phyloP scores from a whole-genome alignment of 2,113 vertebrate species.

The mouse (Mus musculus) region GRCm39 chr5:117489001-117489500 shows the following conservation, averaged over 20 bases:
- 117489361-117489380: neutral
- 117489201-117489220: neutral
- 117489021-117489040: neutral
- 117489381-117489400: neutral
- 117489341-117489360: accelerated
- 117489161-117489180: neutral
- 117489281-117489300: neutral
- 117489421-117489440: neutral
- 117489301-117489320: too few species aligned
- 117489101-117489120: neutral
- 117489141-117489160: neutral
- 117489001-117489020: neutral
- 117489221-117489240: neutral
- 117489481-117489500: neutral
- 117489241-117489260: too few species aligned
- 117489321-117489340: neutral
- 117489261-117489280: too few species aligned
- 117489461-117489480: neutral
- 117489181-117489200: neutral
- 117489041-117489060: neutral
- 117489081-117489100: slow-evolving; percentile 17
- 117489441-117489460: neutral
- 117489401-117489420: neutral
- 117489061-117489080: neutral
- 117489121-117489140: too few species aligned